Evolutionary conservation across 2,888 invertebrate genomes (phyloP), one percentile per base, ranked within the genome.

Genomic region (Salpingus planirostris): DNA sequence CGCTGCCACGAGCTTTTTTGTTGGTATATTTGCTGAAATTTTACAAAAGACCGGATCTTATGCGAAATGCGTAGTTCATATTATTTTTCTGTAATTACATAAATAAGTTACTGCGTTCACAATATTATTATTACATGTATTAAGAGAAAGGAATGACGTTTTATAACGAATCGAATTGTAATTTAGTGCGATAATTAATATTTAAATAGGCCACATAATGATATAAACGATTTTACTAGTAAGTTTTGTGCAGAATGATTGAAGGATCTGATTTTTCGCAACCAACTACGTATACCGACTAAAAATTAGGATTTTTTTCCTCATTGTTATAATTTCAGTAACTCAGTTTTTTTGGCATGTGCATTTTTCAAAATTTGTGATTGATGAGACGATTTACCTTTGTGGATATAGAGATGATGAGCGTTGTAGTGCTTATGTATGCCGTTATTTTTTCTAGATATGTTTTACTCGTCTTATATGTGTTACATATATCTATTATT

Each of bases 181-280:
- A 24, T 12, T 24, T 24, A 24, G 11, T 13, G 13, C 14, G 7
- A 27, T 27, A n/a, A 3, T 24, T 11, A 12, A 11, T 11, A 29
- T 22, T 15, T 13, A 13, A 11, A 32, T 27, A 25, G 27, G 25
- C 32, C 27, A 26, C 11, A 26, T 15, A 23, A 11, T 8, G 18
- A 6, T 18, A 18, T 18, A 18, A 6, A 18, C 18, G 5, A 18
- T n/a, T n/a, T n/a, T n/a, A n/a, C n/a, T n/a, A n/a, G n/a, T n/a
- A n/a, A n/a, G 29, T 18, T 36, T 47, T 40, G 52, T 59, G 60
- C 60, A 60, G 60, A 60, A 60, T 60, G 60, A 54, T 60, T 60
- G 59, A 57, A 54, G 40, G 47, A 53, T 57, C 54, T 57, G 36
- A 40, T 24, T 29, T 32, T 27, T 8, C 8, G 10, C 23, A 10